Evolutionary conservation across 2,888 invertebrate species (phyloP).

Genomic region (Hemistola chrysoprasaria): DNA sequence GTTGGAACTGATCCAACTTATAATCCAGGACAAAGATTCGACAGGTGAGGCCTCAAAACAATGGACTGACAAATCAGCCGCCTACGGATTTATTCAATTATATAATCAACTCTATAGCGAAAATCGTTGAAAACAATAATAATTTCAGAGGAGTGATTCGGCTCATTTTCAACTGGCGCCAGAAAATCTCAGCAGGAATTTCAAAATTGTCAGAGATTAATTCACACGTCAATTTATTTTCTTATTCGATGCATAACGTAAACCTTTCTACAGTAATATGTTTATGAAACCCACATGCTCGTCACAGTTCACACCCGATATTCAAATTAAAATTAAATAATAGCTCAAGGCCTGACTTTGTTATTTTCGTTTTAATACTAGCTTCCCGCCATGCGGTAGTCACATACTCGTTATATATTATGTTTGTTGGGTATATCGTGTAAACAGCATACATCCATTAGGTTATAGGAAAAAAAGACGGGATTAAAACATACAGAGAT

Average conservation of each 20-base stretch:
- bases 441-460: slow-evolving; percentile 23
- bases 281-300: slow-evolving; percentile 35
- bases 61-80: slow-evolving; percentile 10
- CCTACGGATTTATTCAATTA: too few relatives aligned
- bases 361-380: slow-evolving; percentile 62
- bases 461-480: slow-evolving; percentile 1
- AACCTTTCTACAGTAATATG: too few relatives aligned
- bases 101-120: too few relatives aligned
- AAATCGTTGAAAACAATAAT: too few relatives aligned
- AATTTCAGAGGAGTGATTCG: too few relatives aligned
- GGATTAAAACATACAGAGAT: too few relatives aligned
- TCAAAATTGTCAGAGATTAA: too few relatives aligned
- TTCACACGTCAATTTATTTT: too few relatives aligned
- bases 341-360: slow-evolving; percentile 64
- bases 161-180: too few relatives aligned
- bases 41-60: slow-evolving; percentile 18
- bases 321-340: slow-evolving; percentile 74
- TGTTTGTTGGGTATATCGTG: slow-evolving; percentile 8
- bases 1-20: slow-evolving; percentile 24
- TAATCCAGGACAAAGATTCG: slow-evolving; percentile 22
- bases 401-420: slow-evolving; percentile 1
- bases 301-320: slow-evolving; percentile 47
- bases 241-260: too few relatives aligned
- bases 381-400: slow-evolving; percentile 16
- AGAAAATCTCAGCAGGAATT: too few relatives aligned